A percentile compares a stretch with the other conserved stretches of the same genome.
These are phyloP conservation scores for Ophioninae sp. DNA, from an alignment of 2,888 invertebrate species.

Conservation along the genomic window DNA sequence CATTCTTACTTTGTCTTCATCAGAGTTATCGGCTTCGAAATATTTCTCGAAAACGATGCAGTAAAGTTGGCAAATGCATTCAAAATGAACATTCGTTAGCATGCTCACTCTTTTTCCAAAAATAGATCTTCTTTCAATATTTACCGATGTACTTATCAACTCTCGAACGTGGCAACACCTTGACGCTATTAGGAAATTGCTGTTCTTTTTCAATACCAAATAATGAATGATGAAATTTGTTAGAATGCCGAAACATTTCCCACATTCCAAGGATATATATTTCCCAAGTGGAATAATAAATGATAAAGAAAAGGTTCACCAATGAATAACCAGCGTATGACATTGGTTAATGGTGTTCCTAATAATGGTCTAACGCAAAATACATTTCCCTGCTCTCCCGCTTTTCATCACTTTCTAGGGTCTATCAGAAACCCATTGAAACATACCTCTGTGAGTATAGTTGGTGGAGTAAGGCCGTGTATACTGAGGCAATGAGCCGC, in stretches of 20 bases:
- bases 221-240: too few species aligned
- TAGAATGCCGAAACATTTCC: not conserved
- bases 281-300: not conserved
- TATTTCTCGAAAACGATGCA: not conserved
- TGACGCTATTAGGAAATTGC: too few species aligned
- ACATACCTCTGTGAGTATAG: conserved; percentile 78
- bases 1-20: not conserved
- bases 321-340: conserved; percentile 15
- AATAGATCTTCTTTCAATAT: not conserved
- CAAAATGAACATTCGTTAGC: not conserved
- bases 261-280: too few species aligned
- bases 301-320: not conserved
- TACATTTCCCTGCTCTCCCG: conserved; percentile 21
- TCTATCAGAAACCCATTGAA: conserved; percentile 4
- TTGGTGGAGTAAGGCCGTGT: conserved; percentile 83
- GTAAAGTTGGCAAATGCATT: not conserved
- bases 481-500: conserved; percentile 85
- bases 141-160: too few species aligned
- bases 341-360: conserved; percentile 14
- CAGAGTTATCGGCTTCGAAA: not conserved
- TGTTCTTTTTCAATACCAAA: not conserved
- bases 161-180: too few species aligned
- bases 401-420: not conserved
- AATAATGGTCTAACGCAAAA: conserved; percentile 21
- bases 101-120: not conserved